Conservation (phyloP, 1,140 invertebrate species). For the Nymphalis io region DNA sequence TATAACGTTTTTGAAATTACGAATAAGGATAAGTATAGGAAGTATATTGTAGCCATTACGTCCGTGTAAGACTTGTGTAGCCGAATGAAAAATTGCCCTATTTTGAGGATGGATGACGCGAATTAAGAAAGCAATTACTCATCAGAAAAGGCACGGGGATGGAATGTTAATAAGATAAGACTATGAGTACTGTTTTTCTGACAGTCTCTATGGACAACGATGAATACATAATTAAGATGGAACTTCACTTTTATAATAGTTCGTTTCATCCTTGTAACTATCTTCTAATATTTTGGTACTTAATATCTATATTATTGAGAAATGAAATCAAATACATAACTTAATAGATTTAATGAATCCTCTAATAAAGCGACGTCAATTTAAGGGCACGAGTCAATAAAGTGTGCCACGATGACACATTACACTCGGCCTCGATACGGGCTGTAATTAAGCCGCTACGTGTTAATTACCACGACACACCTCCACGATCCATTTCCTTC, state of each 20-base stretch:
- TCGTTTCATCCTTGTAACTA: not conserved
- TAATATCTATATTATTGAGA: not conserved
- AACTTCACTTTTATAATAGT: slow-evolving; percentile 33
- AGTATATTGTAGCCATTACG: slow-evolving; percentile 35
- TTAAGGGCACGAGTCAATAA: slow-evolving; percentile 47
- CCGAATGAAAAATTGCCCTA: slow-evolving; percentile 77
- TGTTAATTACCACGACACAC: slow-evolving; percentile 64
- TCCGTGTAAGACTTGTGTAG: slow-evolving; percentile 58
- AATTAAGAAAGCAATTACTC: slow-evolving; percentile 81
- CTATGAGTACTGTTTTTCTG: slow-evolving; percentile 72
- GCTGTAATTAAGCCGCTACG: slow-evolving; percentile 65
- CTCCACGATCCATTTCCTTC: slow-evolving; percentile 52
- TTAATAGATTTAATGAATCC: slow-evolving; percentile 11
- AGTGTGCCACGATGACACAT: slow-evolving; percentile 57
- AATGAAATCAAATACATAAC: slow-evolving; percentile 9
- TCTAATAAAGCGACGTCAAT: slow-evolving; percentile 23
- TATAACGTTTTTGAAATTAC: not conserved
- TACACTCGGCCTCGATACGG: slow-evolving; percentile 63
- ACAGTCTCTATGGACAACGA: slow-evolving; percentile 58
- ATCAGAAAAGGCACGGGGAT: slow-evolving; percentile 71
- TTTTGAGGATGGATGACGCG: slow-evolving; percentile 79
- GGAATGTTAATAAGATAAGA: slow-evolving; percentile 77
- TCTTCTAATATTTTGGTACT: slow-evolving; percentile 7
- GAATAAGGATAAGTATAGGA: slow-evolving; percentile 1
- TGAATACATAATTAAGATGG: slow-evolving; percentile 68